A percentile compares a stretch with the other conserved stretches of the same genome.
phyloP scores from a whole-genome alignment of 2,797 vertebrate species.

The Sebastes jordani region DNA sequence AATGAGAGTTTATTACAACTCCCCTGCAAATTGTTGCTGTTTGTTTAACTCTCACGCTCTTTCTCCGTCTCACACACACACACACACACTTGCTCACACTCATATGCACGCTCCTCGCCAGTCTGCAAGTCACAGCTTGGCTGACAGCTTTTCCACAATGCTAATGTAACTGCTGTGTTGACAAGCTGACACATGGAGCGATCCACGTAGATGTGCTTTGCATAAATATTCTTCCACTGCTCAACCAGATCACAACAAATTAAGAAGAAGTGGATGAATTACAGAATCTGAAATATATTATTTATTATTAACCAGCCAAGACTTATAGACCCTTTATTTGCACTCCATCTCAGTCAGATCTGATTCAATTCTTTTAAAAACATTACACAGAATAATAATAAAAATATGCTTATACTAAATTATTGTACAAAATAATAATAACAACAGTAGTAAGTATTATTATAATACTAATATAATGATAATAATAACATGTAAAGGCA shows the following conservation, averaged over 20 bases:
- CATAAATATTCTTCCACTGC: conserved; percentile 44
- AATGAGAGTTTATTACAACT: conserved; percentile 37
- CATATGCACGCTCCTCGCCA: conserved; percentile 42
- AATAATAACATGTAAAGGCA: conserved; percentile 10
- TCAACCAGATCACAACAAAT: conserved; percentile 41
- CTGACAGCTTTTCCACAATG: conserved; percentile 77
- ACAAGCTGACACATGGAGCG: conserved; percentile 63
- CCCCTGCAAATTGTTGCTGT: conserved; percentile 13
- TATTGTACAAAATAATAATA: neutral
- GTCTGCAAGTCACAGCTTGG: conserved; percentile 77
- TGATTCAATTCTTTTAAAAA: neutral
- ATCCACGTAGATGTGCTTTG: conserved; percentile 45
- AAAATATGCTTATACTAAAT: neutral
- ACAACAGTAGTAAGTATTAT: neutral
- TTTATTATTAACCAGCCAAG: neutral
- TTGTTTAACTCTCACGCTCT: conserved; percentile 26
- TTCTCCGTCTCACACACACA: neutral
- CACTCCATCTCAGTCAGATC: neutral
- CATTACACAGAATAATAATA: neutral
- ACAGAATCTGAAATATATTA: conserved; percentile 16
- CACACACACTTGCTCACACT: conserved; percentile 38
- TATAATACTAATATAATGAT: neutral
- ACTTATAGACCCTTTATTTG: neutral
- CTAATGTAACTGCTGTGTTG: conserved; percentile 72
- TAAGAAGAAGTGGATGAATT: neutral